Evolutionary conservation across 2,888 invertebrate species (phyloP).

Genomic region (Leptinotarsa juncta): DNA sequence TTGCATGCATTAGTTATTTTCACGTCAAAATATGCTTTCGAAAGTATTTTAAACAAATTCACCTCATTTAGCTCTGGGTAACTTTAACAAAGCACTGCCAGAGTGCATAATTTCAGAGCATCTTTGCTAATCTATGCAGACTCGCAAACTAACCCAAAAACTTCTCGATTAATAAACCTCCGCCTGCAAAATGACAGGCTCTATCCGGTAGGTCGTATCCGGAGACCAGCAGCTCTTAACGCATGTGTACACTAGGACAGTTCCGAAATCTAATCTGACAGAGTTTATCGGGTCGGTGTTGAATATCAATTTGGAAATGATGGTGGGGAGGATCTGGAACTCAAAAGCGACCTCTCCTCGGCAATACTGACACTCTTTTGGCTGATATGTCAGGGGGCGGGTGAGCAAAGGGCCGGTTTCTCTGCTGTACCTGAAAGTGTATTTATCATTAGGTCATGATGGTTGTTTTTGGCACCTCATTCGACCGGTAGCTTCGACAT

Average conservation of each 20-base stretch:
- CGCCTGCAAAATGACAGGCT: conserved; percentile 81
- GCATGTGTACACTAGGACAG: conserved; percentile 88
- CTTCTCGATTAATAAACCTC: conserved; percentile 67
- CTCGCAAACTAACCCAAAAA: too few relatives aligned
- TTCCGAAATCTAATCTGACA: conserved; percentile 82
- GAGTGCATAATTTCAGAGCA: too few relatives aligned
- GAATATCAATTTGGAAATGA: conserved; percentile 78
- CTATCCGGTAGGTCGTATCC: conserved; percentile 75
- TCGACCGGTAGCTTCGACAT: too few relatives aligned
- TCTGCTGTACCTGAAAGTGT: conserved; percentile 76
- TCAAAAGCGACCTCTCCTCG: conserved; percentile 81
- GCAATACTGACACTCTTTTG: conserved; percentile 75
- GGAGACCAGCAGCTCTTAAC: conserved; percentile 86
- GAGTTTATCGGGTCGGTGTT: conserved; percentile 66
- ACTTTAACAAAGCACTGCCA: too few relatives aligned
- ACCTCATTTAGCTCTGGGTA: too few relatives aligned
- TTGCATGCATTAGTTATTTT: too few relatives aligned
- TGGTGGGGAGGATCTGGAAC: conserved; percentile 84
- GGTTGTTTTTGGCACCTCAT: too few relatives aligned
- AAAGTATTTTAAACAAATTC: too few relatives aligned
- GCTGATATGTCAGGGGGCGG: conserved; percentile 72
- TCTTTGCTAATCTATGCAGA: too few relatives aligned
- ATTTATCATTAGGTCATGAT: not conserved
- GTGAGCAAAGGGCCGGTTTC: conserved; percentile 76
- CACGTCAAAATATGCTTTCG: too few relatives aligned